phyloP scores from a whole-genome alignment of 2,113 vertebrate genomes.

The Phalacrocorax brasilianus region DNA sequence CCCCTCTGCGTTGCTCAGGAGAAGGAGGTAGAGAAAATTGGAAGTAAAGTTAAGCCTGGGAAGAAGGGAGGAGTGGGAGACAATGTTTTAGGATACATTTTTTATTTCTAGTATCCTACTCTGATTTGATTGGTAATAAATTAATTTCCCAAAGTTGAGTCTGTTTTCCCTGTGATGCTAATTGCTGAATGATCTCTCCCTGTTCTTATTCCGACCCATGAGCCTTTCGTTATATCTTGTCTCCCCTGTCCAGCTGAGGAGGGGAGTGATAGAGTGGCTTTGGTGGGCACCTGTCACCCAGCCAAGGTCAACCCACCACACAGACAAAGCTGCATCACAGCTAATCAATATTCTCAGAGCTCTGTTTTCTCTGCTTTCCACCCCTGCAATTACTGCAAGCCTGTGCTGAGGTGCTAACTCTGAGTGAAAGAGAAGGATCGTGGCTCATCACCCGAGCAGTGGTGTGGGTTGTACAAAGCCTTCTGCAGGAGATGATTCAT shows the following conservation, averaged over 20 bases:
- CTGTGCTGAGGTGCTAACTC: not conserved
- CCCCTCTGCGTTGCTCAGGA: not conserved
- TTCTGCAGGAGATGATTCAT: constrained; percentile 5
- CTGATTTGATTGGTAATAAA: not conserved
- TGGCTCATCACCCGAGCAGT: not conserved
- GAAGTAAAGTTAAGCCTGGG: not conserved
- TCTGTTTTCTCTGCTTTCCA: not conserved
- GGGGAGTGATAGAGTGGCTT: not conserved
- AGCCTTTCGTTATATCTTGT: not conserved
- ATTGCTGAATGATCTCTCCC: not conserved
- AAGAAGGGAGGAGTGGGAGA: not conserved
- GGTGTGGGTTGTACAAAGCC: not conserved
- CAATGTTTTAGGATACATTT: not conserved
- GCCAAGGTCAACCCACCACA: not conserved
- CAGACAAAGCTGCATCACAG: not conserved
- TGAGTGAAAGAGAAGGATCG: not conserved
- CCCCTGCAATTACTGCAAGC: not conserved
- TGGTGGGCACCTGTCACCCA: not conserved
- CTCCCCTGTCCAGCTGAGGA: not conserved
- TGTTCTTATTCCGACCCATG: not conserved
- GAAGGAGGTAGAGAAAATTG: not conserved
- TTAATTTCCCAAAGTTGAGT: not conserved
- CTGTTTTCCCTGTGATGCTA: not conserved
- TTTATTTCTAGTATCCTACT: not conserved
- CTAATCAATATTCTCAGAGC: not conserved